A percentile compares a stretch with the other conserved stretches of the same genome.
Conservation (phyloP, 37 sponge, comb jelly and placozoan genomes). For the Cliona cf. orientalis region DNA sequence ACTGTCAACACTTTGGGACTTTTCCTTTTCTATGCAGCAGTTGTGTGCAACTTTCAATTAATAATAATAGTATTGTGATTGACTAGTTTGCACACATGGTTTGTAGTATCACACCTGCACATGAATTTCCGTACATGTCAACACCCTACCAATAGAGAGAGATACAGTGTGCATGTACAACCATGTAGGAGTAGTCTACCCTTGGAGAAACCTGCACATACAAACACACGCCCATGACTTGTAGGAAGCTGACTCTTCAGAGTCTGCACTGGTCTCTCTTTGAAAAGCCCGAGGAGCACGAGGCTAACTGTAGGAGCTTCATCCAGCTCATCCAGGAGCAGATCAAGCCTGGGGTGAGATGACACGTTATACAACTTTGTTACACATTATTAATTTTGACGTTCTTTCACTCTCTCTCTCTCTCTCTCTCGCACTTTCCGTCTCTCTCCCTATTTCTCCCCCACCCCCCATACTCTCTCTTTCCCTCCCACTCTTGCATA, state of each 20-base stretch:
- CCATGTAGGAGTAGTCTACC: background rate
- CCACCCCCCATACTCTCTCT: too few relatives aligned
- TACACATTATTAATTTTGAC: background rate
- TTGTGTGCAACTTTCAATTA: too few relatives aligned
- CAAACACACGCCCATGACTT: constrained; percentile 7
- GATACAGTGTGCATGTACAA: too few relatives aligned
- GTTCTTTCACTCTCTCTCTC: background rate
- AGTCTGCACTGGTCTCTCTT: constrained; percentile 60
- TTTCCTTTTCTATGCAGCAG: background rate
- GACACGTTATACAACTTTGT: too few relatives aligned
- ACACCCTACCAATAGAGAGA: too few relatives aligned
- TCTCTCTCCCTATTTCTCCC: too few relatives aligned
- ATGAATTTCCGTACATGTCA: too few relatives aligned
- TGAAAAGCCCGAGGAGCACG: constrained; percentile 29
- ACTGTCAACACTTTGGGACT: constrained; percentile 32
- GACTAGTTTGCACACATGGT: too few relatives aligned
- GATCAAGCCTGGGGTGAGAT: background rate
- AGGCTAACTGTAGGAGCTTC: background rate
- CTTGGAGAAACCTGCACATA: background rate
- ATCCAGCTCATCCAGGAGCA: constrained; percentile 44
- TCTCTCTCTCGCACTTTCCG: too few relatives aligned
- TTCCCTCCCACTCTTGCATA: background rate
- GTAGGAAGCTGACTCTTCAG: constrained; percentile 76
- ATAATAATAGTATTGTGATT: too few relatives aligned
- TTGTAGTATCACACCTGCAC: too few relatives aligned